Conservation (phyloP, 2,888 invertebrate species). For the Apodemia zela region DNA sequence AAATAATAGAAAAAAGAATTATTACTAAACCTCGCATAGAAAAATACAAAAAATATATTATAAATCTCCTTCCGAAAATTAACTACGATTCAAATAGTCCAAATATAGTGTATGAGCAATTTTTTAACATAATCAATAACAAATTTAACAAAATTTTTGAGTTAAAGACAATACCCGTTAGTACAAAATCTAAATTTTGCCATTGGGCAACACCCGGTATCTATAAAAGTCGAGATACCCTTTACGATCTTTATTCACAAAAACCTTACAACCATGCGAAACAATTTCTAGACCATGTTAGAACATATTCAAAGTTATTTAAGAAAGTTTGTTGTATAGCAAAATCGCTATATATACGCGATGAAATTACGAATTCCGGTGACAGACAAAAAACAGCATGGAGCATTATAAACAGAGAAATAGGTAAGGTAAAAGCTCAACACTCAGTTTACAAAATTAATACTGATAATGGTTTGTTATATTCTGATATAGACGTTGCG, state of each 20-base stretch:
- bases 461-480: slow-evolving; percentile 1
- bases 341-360: background rate
- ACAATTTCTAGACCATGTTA: background rate
- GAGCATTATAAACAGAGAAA: background rate
- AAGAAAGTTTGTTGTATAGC: background rate
- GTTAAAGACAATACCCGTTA: too few relatives aligned
- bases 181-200: background rate
- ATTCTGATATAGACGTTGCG: background rate
- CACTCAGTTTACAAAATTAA: background rate
- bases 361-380: background rate
- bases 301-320: background rate
- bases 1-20: background rate
- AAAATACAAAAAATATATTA: background rate
- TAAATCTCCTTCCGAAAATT: background rate
- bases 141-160: background rate
- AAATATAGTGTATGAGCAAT: background rate
- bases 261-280: background rate
- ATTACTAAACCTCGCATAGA: background rate
- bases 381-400: background rate
- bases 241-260: background rate
- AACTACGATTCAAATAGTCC: background rate
- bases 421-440: background rate
- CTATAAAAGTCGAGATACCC: background rate
- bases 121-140: background rate
- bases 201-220: background rate